Base-by-base conservation (phyloP, 2,113 vertebrate genomes). In the Dipodomys spectabilis region DNA sequence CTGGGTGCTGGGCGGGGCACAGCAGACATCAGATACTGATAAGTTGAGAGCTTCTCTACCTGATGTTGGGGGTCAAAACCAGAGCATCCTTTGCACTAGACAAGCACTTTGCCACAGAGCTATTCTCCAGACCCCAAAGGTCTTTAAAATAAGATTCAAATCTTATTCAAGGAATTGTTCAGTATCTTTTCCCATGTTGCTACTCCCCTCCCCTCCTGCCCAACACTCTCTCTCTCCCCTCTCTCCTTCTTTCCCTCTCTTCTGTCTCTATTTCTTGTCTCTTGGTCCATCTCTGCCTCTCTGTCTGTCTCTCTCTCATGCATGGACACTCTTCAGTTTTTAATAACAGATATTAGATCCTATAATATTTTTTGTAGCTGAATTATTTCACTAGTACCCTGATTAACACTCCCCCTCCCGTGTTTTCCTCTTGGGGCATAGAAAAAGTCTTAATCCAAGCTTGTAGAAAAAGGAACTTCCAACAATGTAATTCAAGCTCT, bases 331-430 rank as follows among this genome's bases (percentile, higher is more conserved):
- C 91, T 81, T 32, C 35, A 18, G 57, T 72, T 74, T 77, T 71
- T 71, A 11, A 45, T 27, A 28, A 28, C 30, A 30, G 49, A 19
- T 53, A 49, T 15, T 82, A 83, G 73, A n/a, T 87, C 74, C 67
- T 80, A 7, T 88, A 67, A 22, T 72, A 13, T 49, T 83, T 78
- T 86, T 62, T 83, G 80, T 67, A 80, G 86, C 91, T 92, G 83
- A 96, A 74, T 86, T 83, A 68, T 96, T 94, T 95, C 91, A 80
- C 88, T 80, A 91, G 94, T 83, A 92, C 95, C 94, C 86, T 53
- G 25, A 22, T 68, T 74, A 13, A 57, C 53, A 13, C 53, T 53
- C 53, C 53, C 53, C 53, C 12, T 86, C 90, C 81, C 90, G 60
- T 5, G 75, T 67, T 49, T 68, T 12, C 73, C 77, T 77, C 23